A percentile compares a stretch with the other conserved stretches of the same genome.
Evolutionary conservation across 2,113 vertebrate genomes (phyloP).

Genomic region (Atherinomorus stipes): DNA sequence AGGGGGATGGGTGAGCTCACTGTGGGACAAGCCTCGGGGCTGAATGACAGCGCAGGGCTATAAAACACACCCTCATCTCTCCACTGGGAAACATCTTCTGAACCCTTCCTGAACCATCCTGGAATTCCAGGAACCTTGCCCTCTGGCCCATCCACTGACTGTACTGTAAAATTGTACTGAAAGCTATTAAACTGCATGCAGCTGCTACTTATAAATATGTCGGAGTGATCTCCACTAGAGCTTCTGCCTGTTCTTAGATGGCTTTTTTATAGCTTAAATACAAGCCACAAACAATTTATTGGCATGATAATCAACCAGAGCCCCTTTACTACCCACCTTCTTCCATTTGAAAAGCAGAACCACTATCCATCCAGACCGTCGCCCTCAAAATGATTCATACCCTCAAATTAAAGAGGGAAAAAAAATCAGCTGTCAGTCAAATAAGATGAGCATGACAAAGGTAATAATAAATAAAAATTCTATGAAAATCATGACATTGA

Average conservation of each 20-base stretch:
- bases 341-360: background rate
- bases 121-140: slow-evolving; percentile 60
- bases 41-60: slow-evolving; percentile 29
- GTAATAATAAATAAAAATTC: too few relatives aligned
- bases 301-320: too few relatives aligned
- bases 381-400: too few relatives aligned
- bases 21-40: slow-evolving; percentile 28
- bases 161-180: slow-evolving; percentile 7
- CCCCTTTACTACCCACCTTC: background rate
- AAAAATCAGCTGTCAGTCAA: too few relatives aligned
- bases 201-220: background rate
- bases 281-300: too few relatives aligned
- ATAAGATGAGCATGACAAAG: too few relatives aligned
- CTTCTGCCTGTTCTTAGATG: too few relatives aligned
- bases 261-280: too few relatives aligned
- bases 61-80: slow-evolving; percentile 64
- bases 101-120: slow-evolving; percentile 62
- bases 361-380: background rate
- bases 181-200: background rate
- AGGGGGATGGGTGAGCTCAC: slow-evolving; percentile 3
- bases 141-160: slow-evolving; percentile 26
- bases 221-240: background rate
- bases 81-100: slow-evolving; percentile 41
- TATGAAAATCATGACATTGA: too few relatives aligned
- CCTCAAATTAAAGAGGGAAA: too few relatives aligned